These are phyloP conservation scores for Leptodactylus fallax DNA, from an alignment of 2,797 vertebrate species.

Conservation along the genomic window DNA sequence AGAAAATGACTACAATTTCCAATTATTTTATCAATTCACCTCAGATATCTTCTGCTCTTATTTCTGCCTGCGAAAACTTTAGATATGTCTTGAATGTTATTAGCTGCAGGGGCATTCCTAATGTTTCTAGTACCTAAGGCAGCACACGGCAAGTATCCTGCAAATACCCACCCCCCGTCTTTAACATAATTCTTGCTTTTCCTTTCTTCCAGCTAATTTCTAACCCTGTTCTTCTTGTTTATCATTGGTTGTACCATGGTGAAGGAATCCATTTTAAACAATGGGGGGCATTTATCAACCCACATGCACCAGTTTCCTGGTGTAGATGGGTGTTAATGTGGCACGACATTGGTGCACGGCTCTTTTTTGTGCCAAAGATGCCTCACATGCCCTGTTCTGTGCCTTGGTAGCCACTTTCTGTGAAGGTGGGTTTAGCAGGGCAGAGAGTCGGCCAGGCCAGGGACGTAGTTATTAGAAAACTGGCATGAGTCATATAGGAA, in stretches of 20 bases:
- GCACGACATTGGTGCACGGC: too few relatives aligned
- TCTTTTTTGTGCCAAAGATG: too few relatives aligned
- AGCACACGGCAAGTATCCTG: background rate
- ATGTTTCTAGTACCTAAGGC: constrained; percentile 15
- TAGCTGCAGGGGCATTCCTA: constrained; percentile 24
- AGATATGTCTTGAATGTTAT: constrained; percentile 17
- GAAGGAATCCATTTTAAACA: background rate
- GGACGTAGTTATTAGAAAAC: too few relatives aligned
- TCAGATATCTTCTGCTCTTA: background rate
- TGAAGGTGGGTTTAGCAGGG: too few relatives aligned
- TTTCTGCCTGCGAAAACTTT: background rate
- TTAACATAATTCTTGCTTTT: background rate
- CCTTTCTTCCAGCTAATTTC: background rate
- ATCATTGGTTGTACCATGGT: background rate
- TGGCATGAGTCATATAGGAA: too few relatives aligned
- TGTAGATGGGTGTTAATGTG: too few relatives aligned
- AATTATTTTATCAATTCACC: background rate
- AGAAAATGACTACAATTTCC: background rate
- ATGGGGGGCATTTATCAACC: too few relatives aligned
- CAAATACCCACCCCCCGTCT: background rate
- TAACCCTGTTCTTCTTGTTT: too few relatives aligned
- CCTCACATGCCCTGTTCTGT: too few relatives aligned
- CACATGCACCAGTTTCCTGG: too few relatives aligned
- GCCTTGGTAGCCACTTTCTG: too few relatives aligned
- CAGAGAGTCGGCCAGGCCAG: too few relatives aligned